phyloP scores from a whole-genome alignment of 2,113 vertebrate genomes.

The Carassius auratus region DNA sequence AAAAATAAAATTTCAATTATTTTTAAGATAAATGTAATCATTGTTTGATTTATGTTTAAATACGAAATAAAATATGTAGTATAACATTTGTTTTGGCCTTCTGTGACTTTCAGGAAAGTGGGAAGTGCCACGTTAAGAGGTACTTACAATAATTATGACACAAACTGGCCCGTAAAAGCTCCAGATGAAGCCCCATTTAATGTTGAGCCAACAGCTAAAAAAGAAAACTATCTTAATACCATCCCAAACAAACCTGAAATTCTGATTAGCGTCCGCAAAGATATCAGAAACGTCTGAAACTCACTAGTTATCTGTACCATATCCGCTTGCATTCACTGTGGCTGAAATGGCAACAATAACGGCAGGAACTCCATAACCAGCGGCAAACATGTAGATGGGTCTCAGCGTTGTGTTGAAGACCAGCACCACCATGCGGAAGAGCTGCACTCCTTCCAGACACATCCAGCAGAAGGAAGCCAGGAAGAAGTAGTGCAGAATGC shows the following conservation, averaged over 20 bases:
- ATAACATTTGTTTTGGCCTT: not conserved
- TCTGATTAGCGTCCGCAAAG: not conserved
- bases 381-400: constrained; percentile 73
- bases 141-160: constrained; percentile 77
- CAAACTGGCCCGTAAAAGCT: constrained; percentile 81
- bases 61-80: too few relatives aligned
- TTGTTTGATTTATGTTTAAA: too few relatives aligned
- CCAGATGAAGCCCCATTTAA: constrained; percentile 72
- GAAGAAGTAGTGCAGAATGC: constrained; percentile 83
- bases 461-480: constrained; percentile 90
- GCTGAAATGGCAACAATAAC: constrained; percentile 79
- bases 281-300: constrained; percentile 52
- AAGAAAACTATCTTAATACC: not conserved
- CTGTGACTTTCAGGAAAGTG: not conserved
- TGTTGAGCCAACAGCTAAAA: constrained; percentile 80
- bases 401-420: constrained; percentile 81
- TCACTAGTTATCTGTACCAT: constrained; percentile 76
- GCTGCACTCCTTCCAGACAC: constrained; percentile 85
- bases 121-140: not conserved
- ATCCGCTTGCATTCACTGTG: constrained; percentile 64
- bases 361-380: constrained; percentile 82
- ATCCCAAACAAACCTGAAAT: not conserved
- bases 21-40: too few relatives aligned
- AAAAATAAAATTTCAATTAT: too few relatives aligned
- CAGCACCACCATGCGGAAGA: constrained; percentile 86